phyloP scores from a whole-genome alignment of 2,113 vertebrate genomes.

The Nothoprocta perdicaria region DNA sequence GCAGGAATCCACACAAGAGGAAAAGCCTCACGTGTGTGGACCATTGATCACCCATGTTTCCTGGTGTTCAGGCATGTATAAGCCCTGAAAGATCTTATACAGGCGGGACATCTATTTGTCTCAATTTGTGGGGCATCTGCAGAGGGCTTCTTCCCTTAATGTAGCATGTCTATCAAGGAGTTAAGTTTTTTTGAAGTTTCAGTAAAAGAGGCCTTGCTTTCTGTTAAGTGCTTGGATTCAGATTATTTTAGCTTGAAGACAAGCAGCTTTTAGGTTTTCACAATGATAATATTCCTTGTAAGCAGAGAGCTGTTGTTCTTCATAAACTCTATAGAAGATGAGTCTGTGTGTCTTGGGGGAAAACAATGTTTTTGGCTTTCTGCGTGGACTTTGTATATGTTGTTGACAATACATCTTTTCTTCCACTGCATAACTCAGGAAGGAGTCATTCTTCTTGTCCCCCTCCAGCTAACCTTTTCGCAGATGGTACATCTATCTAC shows the following conservation, averaged over 20 bases:
- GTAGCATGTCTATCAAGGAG: accelerated
- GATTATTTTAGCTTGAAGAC: background rate
- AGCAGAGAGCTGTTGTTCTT: background rate
- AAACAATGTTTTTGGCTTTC: accelerated
- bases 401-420: background rate
- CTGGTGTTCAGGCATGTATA: background rate
- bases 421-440: background rate
- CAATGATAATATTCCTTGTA: accelerated
- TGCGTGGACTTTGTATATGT: background rate
- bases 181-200: accelerated
- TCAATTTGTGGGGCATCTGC: accelerated
- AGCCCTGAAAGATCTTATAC: too few relatives aligned
- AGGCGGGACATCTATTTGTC: too few relatives aligned
- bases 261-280: background rate
- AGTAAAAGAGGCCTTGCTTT: background rate
- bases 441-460: background rate
- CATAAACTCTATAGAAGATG: background rate
- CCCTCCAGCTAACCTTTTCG: accelerated
- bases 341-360: background rate
- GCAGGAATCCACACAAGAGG: too few relatives aligned
- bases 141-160: background rate
- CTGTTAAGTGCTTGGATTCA: background rate
- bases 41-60: background rate
- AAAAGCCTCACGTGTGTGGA: too few relatives aligned
- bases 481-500: accelerated